Conservation (phyloP, 1,140 invertebrate genomes). For the Ptiloglossa arizonensis region DNA sequence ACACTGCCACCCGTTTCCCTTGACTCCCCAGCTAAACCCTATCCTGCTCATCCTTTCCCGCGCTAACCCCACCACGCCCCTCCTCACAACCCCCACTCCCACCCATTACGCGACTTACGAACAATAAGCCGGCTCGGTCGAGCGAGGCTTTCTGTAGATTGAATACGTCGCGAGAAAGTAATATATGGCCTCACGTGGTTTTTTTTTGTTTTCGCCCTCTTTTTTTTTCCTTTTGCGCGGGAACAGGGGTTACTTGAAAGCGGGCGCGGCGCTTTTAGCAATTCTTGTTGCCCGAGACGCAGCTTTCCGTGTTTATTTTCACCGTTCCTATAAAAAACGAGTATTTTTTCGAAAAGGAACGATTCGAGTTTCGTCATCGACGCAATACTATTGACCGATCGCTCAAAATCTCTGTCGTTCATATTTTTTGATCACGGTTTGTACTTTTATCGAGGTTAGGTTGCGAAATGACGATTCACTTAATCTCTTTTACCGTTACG, state of each 20-base stretch:
- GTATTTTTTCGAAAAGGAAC: neutral
- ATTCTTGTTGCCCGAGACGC: slow-evolving; percentile 1
- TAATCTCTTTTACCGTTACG: too few species aligned
- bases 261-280: slow-evolving; percentile 16
- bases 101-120: slow-evolving; percentile 35
- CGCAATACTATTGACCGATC: too few species aligned
- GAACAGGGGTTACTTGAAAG: neutral
- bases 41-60: neutral
- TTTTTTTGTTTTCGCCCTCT: too few species aligned
- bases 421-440: too few species aligned
- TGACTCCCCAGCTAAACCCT: slow-evolving; percentile 12
- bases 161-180: slow-evolving; percentile 60
- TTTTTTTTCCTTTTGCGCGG: neutral
- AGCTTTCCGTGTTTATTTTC: slow-evolving; percentile 5
- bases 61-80: neutral
- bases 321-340: neutral
- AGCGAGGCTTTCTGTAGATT: slow-evolving; percentile 60
- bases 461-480: too few species aligned
- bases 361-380: too few species aligned
- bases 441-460: too few species aligned
- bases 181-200: slow-evolving; percentile 44
- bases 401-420: too few species aligned
- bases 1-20: neutral
- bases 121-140: slow-evolving; percentile 43
- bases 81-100: too few species aligned